phyloP scores from a whole-genome alignment of 2,797 vertebrate genomes.

The Xiphophorus birchmanni region DNA sequence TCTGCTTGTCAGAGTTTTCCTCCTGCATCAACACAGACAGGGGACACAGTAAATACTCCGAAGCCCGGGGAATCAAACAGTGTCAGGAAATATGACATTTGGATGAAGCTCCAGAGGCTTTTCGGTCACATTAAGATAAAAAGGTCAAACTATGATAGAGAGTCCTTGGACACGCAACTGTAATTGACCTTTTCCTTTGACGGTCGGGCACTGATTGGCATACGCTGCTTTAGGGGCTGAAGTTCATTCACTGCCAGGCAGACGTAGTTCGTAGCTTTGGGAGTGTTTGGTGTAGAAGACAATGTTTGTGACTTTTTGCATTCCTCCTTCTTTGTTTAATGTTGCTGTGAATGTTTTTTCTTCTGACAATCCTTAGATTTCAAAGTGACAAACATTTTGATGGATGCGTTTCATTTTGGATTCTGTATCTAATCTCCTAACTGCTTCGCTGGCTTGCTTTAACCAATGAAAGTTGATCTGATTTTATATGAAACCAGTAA shows the following conservation, averaged over 20 bases:
- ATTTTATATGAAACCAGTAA: neutral
- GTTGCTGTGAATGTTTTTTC: neutral
- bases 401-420: neutral
- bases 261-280: slow-evolving; percentile 56
- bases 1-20: slow-evolving; percentile 5
- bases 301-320: neutral
- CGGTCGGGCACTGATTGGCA: slow-evolving; percentile 58
- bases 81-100: slow-evolving; percentile 72
- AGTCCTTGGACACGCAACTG: slow-evolving; percentile 67
- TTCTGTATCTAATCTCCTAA: neutral
- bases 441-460: neutral
- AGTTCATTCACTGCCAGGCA: slow-evolving; percentile 39
- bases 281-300: slow-evolving; percentile 49
- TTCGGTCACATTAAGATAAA: slow-evolving; percentile 58
- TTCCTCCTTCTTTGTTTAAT: neutral
- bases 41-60: slow-evolving; percentile 39
- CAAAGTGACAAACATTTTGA: neutral
- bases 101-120: slow-evolving; percentile 59
- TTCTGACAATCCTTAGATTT: too few species aligned
- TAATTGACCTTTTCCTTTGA: slow-evolving; percentile 75
- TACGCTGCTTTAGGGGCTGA: slow-evolving; percentile 37
- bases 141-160: slow-evolving; percentile 75
- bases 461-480: neutral
- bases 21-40: slow-evolving; percentile 27
- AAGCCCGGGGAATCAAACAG: slow-evolving; percentile 23